Evolutionary conservation across 1,140 invertebrate species (phyloP), one percentile per base, ranked within the genome.

Genomic region (Drosophila ironensis): DNA sequence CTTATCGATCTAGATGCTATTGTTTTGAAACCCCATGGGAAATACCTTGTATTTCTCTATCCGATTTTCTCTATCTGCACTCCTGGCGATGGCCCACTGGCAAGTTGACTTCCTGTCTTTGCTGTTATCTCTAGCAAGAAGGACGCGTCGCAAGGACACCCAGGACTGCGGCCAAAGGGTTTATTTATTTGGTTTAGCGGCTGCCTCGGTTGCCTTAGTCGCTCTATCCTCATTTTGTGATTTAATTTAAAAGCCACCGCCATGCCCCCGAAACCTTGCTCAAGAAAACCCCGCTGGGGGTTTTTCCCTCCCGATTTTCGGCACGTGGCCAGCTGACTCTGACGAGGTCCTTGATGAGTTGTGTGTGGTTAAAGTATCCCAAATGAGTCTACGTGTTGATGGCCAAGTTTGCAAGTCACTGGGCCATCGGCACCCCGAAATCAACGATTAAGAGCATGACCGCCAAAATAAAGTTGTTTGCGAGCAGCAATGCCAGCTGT

Each of bases 171-270:
- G 68, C 78, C 73, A 84, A 82, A 84, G 78, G 78, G 78, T 82
- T 82, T 72, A 82, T 84, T 82, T 82, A 82, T 82, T 84, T 82
- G 69, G 78, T 73, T 82, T 82, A 78, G 78, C 75, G 57, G 40
- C 57, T 41, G 54, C 50, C 57, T 33, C 44, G 47, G 20, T 50
- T 45, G 67, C 72, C 63, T 68, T 61, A 68, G 69, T 57, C 57
- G 70, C 73, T 68, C 63, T 61, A 77, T 82, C 80, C 72, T 48
- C 81, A 78, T 84, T 78, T 78, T 84, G 78, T 84, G 78, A 82
- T 82, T 82, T 82, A 82, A 82, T 82, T 82, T 82, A 82, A 82
- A 77, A 82, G 78, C 78, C 48, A 52, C 42, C 28, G 11, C 30
- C 48, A 25, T 40, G 38, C 2, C 19, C 4, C 22, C 11, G 5